phyloP scores from a whole-genome alignment of 2,113 vertebrate genomes.

The Callorhinus ursinus region DNA sequence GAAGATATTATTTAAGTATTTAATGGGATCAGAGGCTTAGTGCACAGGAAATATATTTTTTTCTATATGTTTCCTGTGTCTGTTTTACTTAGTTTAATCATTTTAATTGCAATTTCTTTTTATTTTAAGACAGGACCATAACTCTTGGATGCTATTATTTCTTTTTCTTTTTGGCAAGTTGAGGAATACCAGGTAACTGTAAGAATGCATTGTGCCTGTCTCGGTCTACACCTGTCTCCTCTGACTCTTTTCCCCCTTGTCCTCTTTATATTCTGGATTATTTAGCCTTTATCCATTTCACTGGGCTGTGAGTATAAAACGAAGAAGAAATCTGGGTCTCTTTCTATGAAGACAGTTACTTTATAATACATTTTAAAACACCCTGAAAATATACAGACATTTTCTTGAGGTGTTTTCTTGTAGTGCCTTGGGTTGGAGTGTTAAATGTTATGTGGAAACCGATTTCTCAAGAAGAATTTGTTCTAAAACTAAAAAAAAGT shows the following conservation, averaged over 20 bases:
- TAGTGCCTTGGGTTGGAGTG: not conserved
- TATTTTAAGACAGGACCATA: constrained; percentile 25
- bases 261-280: not conserved
- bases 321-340: not conserved
- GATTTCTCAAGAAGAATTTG: constrained; percentile 35
- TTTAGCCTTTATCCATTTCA: not conserved
- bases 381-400: not conserved
- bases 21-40: constrained; percentile 80
- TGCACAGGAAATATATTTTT: constrained; percentile 72
- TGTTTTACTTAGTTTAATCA: constrained; percentile 75
- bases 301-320: not conserved
- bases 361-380: constrained; percentile 28
- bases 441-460: not conserved
- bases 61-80: constrained; percentile 75
- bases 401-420: constrained; percentile 32
- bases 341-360: not conserved
- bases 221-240: not conserved
- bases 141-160: constrained; percentile 1
- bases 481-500: not conserved
- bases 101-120: constrained; percentile 74
- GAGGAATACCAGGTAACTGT: constrained; percentile 27
- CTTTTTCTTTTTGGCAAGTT: constrained; percentile 57
- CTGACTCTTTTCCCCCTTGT: not conserved
- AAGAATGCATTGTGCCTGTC: not conserved
- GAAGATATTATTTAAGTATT: constrained; percentile 83